A percentile compares a stretch with the other conserved stretches of the same genome.
Conservation (phyloP, 2,888 invertebrate genomes). For the Scaptomyza polygonia region DNA sequence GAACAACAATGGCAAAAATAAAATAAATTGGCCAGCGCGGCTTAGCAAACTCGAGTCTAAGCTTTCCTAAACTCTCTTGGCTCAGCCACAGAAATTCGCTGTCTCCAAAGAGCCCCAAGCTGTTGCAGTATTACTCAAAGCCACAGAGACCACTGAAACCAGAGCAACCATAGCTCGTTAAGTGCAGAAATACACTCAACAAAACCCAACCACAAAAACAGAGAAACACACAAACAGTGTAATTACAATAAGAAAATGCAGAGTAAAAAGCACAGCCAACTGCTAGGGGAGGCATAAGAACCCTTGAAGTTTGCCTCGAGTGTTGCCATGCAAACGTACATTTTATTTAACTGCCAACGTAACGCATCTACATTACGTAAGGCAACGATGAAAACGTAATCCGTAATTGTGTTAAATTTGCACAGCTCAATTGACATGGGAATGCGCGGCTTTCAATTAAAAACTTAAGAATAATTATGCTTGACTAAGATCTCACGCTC, state of each 20-base stretch:
- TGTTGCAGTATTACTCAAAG: slow-evolving; percentile 27
- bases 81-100: slow-evolving; percentile 4
- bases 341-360: slow-evolving; percentile 57
- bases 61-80: not conserved
- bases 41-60: slow-evolving; percentile 7
- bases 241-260: slow-evolving; percentile 57
- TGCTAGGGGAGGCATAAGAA: slow-evolving; percentile 26
- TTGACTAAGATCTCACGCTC: slow-evolving; percentile 2
- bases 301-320: slow-evolving; percentile 50
- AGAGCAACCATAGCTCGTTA: slow-evolving; percentile 60
- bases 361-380: slow-evolving; percentile 62
- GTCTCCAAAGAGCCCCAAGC: slow-evolving; percentile 16
- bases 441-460: slow-evolving; percentile 17
- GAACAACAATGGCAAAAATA: too few relatives aligned
- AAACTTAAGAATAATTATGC: slow-evolving; percentile 7
- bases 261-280: slow-evolving; percentile 48
- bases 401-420: slow-evolving; percentile 12
- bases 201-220: slow-evolving; percentile 12
- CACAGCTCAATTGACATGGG: slow-evolving; percentile 36
- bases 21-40: too few relatives aligned
- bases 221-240: slow-evolving; percentile 10
- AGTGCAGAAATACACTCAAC: slow-evolving; percentile 52
- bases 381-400: slow-evolving; percentile 26
- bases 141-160: slow-evolving; percentile 52
- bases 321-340: slow-evolving; percentile 63